A percentile compares a stretch with the other conserved stretches of the same genome.
These are phyloP conservation scores for Avahi laniger DNA, from an alignment of 2,797 vertebrate genomes.

Conservation along the genomic window DNA sequence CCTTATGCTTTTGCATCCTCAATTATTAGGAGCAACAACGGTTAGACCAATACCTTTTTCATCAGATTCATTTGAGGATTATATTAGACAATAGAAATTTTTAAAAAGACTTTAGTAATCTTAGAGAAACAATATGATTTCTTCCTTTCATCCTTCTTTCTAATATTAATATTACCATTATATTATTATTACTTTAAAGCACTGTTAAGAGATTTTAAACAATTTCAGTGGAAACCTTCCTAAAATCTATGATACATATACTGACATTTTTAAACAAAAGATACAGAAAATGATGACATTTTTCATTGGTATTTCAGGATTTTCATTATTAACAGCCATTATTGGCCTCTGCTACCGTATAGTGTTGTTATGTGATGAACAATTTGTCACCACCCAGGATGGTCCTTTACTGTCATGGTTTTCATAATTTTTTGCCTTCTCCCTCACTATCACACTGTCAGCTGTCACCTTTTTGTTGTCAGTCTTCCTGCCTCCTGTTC, in stretches of 20 bases:
- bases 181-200: not conserved
- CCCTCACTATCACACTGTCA: not conserved
- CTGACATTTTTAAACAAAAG: not conserved
- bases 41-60: not conserved
- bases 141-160: not conserved
- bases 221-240: not conserved
- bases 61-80: not conserved
- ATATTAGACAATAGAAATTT: not conserved
- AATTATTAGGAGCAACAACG: not conserved
- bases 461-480: not conserved
- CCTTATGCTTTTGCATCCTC: not conserved
- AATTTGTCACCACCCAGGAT: not conserved
- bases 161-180: not conserved
- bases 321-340: not conserved
- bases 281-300: not conserved
- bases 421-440: not conserved
- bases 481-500: not conserved
- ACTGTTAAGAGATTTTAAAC: not conserved
- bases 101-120: not conserved
- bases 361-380: not conserved
- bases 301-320: not conserved
- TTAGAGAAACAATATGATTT: not conserved
- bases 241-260: not conserved
- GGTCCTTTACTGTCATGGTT: not conserved
- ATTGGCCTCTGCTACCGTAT: not conserved